Conservation (phyloP, 2,888 invertebrate species). For the Stenolophus ochropezus region DNA sequence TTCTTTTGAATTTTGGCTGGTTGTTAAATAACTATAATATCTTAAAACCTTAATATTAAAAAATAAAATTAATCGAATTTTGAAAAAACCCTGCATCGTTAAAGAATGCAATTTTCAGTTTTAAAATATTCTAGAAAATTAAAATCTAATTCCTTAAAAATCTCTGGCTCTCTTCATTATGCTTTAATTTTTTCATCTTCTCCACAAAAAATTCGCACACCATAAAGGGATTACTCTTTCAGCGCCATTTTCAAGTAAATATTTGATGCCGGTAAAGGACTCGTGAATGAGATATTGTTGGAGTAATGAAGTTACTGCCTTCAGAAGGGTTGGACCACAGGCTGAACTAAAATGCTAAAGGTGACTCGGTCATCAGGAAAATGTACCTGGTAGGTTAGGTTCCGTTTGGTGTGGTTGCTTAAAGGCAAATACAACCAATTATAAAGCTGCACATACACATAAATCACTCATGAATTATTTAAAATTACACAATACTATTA, state of each 20-base stretch:
- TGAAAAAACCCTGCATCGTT: too few species aligned
- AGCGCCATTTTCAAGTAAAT: not conserved
- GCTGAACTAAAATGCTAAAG: not conserved
- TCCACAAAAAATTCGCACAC: not conserved
- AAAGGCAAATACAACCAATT: too few species aligned
- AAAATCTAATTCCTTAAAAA: not conserved
- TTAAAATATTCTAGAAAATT: not conserved
- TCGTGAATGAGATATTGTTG: slow-evolving; percentile 19
- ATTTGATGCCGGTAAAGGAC: slow-evolving; percentile 17
- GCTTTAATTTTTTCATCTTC: not conserved
- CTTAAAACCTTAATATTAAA: too few species aligned
- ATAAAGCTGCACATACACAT: too few species aligned
- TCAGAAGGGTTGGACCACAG: not conserved
- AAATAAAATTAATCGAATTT: too few species aligned
- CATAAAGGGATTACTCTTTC: slow-evolving; percentile 6
- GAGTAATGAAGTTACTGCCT: slow-evolving; percentile 1
- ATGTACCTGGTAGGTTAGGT: too few species aligned
- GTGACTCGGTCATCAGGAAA: not conserved
- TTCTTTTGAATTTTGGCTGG: too few species aligned
- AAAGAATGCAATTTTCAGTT: too few species aligned
- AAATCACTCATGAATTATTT: too few species aligned
- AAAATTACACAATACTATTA: too few species aligned
- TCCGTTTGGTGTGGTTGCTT: too few species aligned
- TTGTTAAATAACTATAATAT: too few species aligned
- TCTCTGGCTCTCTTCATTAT: not conserved